Conservation (phyloP, 2,888 invertebrate species). For the Steinernema hermaphroditum region DNA sequence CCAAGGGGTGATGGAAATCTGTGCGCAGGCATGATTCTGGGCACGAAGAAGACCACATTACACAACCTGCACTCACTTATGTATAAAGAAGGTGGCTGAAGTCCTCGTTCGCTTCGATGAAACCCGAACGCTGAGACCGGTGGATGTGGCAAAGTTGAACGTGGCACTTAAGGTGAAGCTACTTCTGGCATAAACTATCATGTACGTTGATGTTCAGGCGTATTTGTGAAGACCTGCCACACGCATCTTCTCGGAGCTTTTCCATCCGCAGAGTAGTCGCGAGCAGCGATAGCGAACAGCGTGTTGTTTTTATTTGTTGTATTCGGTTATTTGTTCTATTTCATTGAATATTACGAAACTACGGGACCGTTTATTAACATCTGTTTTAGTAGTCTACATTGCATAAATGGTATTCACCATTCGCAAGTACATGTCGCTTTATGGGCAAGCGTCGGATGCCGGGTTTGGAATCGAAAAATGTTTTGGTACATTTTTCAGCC, state of each 20-base stretch:
- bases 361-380: too few species aligned
- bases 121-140: not conserved
- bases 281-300: conserved; percentile 14
- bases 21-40: not conserved
- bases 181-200: too few species aligned
- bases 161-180: not conserved
- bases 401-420: too few species aligned
- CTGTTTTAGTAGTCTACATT: too few species aligned
- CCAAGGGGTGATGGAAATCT: not conserved
- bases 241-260: conserved; percentile 14
- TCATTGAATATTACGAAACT: too few species aligned
- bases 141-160: not conserved
- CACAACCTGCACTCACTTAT: not conserved
- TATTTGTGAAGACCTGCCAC: conserved; percentile 2
- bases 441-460: too few species aligned
- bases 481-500: too few species aligned
- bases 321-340: conserved; percentile 22
- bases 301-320: too few species aligned
- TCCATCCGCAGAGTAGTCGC: conserved; percentile 26
- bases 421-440: too few species aligned
- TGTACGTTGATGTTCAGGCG: too few species aligned
- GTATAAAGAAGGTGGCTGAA: not conserved
- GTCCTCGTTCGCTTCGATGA: not conserved
- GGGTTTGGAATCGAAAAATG: too few species aligned
- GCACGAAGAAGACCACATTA: not conserved